Conservation (phyloP, 2,113 vertebrate species). For the Oryzias curvinotus region DNA sequence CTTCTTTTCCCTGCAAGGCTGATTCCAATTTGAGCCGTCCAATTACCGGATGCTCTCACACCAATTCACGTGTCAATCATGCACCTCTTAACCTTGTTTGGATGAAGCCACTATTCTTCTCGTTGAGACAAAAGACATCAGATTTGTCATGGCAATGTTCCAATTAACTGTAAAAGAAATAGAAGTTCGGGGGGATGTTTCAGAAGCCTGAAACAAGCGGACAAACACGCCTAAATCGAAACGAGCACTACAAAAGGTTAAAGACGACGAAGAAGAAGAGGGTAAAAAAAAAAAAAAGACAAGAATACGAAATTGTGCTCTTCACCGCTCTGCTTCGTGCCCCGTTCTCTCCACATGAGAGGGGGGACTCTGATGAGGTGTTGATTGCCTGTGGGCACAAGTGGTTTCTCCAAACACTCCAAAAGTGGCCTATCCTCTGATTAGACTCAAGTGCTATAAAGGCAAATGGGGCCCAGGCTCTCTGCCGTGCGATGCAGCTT, state of each 20-base stretch:
- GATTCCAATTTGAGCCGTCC: not conserved
- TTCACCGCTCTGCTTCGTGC: slow-evolving; percentile 46
- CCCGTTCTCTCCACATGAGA: slow-evolving; percentile 60
- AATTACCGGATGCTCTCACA: not conserved
- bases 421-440: slow-evolving; percentile 70
- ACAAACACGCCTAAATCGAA: not conserved
- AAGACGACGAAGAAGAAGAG: not conserved
- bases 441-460: slow-evolving; percentile 71
- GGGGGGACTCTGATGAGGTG: slow-evolving; percentile 70
- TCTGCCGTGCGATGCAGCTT: slow-evolving; percentile 39
- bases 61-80: not conserved
- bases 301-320: slow-evolving; percentile 60
- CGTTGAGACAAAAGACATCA: not conserved
- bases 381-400: slow-evolving; percentile 76
- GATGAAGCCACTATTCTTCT: slow-evolving; percentile 6
- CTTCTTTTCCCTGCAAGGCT: not conserved
- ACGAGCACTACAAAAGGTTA: slow-evolving; percentile 7
- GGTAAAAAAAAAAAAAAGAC: slow-evolving; percentile 23
- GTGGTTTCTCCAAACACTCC: slow-evolving; percentile 71
- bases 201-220: too few species aligned
- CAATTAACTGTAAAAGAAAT: not conserved
- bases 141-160: not conserved
- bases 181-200: too few species aligned
- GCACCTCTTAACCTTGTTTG: not conserved
- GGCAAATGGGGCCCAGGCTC: slow-evolving; percentile 64